Evolutionary conservation across 1,140 invertebrate genomes (phyloP), one percentile per base, ranked within the genome.

Genomic region (Drosophila orosa): DNA sequence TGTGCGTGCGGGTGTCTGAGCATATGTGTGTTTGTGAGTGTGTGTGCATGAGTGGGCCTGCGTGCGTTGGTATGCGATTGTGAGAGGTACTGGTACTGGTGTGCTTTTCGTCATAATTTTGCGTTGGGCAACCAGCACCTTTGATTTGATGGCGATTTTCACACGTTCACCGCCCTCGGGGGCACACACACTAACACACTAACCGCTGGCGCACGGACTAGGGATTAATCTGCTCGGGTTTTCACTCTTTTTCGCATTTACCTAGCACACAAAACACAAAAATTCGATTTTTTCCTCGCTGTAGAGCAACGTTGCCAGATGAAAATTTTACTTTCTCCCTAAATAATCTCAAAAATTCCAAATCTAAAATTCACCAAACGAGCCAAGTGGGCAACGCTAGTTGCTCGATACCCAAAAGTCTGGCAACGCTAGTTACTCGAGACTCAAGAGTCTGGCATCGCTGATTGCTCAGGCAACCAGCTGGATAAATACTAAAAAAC

Each of bases 251-350:
- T 57, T 42, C 22, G 50, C 79, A 89, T 74, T 89, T 89, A 89
- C 84, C 84, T 89, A 89, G 84, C 85, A 89, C 84, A 89, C 84
- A 89, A 89, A 89, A 89, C 84, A 87, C 84, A 87, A 89, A 87
- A 83, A 89, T 89, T 89, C 84, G 76, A 84, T 89, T 89, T 89
- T 87, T 90, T 86, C 82, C 83, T 84, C 81, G 81, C 81, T 80
- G 45, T 48, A 48, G 44, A 44, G 19, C 19, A 13, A 22, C 19
- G 17, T 10, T 12, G 17, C 31, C 31, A 33, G 31, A 29, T 29
- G 6, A 29, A 29, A 29, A 29, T 29, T 29, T 2, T 7, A 3
- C 31, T 33, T 10, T 33, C 10, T 3, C 8, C 31, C 31, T 33
- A 33, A 33, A 33, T 12, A 33, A 33, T 33, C 10, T 33, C 31